Percentiles rank a stretch among this genome's conserved stretches.
These are phyloP conservation scores for Pandemis corylana DNA, from an alignment of 2,888 invertebrate genomes.

Conservation along the genomic window DNA sequence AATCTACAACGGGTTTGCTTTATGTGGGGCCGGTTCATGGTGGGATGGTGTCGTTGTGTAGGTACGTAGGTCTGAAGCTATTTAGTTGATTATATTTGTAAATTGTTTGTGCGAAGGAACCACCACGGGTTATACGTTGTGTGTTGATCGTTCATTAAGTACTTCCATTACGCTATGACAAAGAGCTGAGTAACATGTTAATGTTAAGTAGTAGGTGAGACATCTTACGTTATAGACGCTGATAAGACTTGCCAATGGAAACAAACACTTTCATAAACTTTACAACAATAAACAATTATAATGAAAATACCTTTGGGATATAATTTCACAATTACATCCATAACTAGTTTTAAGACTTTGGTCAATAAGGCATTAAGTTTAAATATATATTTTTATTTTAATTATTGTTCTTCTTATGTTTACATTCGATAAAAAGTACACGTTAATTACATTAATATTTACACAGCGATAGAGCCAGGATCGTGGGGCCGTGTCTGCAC, in stretches of 20 bases:
- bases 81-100: conserved; percentile 10
- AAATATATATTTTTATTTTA: conserved; percentile 80
- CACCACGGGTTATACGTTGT: neutral
- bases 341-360: conserved; percentile 85
- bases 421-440: conserved; percentile 77
- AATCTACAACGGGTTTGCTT: conserved; percentile 3
- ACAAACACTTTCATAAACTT: conserved; percentile 75
- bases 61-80: conserved; percentile 17
- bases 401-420: conserved; percentile 83
- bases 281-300: conserved; percentile 82
- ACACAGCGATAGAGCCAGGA: conserved; percentile 56
- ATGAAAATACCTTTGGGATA: conserved; percentile 69
- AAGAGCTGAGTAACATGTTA: conserved; percentile 24
- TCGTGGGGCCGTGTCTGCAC: conserved; percentile 42
- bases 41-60: neutral
- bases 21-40: neutral
- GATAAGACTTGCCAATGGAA: conserved; percentile 75
- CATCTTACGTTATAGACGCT: conserved; percentile 64
- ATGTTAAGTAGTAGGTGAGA: conserved; percentile 28
- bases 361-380: conserved; percentile 86
- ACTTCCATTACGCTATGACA: conserved; percentile 19
- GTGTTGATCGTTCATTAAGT: neutral
- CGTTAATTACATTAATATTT: conserved; percentile 77
- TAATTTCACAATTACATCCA: conserved; percentile 74
- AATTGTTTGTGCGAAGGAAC: conserved; percentile 19